Evolutionary conservation across 2,888 invertebrate species (phyloP).

Genomic region (Omphaloscelis lunosa): DNA sequence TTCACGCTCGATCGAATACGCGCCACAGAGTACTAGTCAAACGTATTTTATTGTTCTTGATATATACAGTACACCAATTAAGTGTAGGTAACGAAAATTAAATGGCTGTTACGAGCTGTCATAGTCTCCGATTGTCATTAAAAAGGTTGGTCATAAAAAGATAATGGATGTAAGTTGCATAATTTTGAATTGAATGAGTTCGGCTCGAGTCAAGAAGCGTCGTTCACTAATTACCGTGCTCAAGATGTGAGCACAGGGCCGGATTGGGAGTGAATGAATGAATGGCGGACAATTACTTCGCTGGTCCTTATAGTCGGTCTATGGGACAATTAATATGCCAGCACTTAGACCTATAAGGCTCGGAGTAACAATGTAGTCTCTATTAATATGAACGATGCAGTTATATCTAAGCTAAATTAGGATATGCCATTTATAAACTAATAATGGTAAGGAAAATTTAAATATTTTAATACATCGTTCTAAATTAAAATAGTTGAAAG

Average conservation of each 20-base stretch:
- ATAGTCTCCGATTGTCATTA: slow-evolving; percentile 62
- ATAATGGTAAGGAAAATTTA: neutral
- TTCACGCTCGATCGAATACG: slow-evolving; percentile 53
- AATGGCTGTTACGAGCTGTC: slow-evolving; percentile 59
- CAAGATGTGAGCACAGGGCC: slow-evolving; percentile 57
- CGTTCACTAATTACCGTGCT: slow-evolving; percentile 66
- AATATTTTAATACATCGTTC: too few species aligned
- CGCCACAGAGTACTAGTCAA: slow-evolving; percentile 25
- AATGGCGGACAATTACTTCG: slow-evolving; percentile 57
- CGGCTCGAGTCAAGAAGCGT: slow-evolving; percentile 63
- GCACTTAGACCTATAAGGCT: slow-evolving; percentile 51
- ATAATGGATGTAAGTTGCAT: slow-evolving; percentile 71
- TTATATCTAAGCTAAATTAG: slow-evolving; percentile 30
- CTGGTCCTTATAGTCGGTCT: slow-evolving; percentile 38
- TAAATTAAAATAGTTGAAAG: neutral
- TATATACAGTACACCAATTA: slow-evolving; percentile 58
- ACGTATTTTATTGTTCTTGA: slow-evolving; percentile 47
- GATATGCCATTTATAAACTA: neutral
- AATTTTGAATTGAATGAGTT: slow-evolving; percentile 73
- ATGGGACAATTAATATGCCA: slow-evolving; percentile 55
- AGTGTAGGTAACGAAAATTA: slow-evolving; percentile 54
- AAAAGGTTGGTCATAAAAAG: slow-evolving; percentile 71
- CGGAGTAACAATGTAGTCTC: slow-evolving; percentile 33
- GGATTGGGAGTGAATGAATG: slow-evolving; percentile 57
- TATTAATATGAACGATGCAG: slow-evolving; percentile 31